A percentile compares a stretch with the other conserved stretches of the same genome.
These are phyloP conservation scores for Pachyramphus minor DNA, from an alignment of 2,113 vertebrate species.

Conservation along the genomic window DNA sequence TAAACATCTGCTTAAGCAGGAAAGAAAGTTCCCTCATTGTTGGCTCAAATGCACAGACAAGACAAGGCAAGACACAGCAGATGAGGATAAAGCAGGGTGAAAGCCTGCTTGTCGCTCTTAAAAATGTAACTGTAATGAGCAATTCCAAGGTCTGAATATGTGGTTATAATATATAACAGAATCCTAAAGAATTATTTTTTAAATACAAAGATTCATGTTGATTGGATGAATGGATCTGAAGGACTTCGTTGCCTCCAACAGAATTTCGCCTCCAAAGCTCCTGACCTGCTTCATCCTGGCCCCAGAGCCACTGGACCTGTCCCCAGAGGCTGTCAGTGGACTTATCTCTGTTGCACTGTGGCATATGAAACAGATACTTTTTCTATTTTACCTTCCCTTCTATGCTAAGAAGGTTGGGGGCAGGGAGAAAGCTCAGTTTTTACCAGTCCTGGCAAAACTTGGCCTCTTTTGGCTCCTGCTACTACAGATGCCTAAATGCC, in stretches of 20 bases:
- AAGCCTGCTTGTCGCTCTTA: neutral
- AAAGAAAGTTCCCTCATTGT: neutral
- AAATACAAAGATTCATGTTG: neutral
- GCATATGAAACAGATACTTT: neutral
- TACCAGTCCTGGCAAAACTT: neutral
- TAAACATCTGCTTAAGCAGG: conserved; percentile 11
- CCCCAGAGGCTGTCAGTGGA: neutral
- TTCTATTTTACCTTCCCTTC: neutral
- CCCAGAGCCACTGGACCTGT: neutral
- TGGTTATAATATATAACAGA: neutral
- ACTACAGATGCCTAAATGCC: neutral
- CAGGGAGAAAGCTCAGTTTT: neutral
- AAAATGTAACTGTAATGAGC: neutral
- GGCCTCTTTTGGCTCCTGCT: neutral
- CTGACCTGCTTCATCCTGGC: neutral
- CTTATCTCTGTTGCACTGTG: neutral
- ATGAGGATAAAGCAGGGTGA: neutral
- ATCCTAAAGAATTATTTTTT: neutral
- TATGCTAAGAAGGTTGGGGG: neutral
- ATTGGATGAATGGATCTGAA: neutral
- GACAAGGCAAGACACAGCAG: conserved; percentile 2
- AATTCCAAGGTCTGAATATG: neutral
- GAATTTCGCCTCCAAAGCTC: neutral
- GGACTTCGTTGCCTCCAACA: neutral
- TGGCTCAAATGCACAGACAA: neutral